phyloP scores from a whole-genome alignment of 2,797 vertebrate genomes.

The Coregonus sp. region DNA sequence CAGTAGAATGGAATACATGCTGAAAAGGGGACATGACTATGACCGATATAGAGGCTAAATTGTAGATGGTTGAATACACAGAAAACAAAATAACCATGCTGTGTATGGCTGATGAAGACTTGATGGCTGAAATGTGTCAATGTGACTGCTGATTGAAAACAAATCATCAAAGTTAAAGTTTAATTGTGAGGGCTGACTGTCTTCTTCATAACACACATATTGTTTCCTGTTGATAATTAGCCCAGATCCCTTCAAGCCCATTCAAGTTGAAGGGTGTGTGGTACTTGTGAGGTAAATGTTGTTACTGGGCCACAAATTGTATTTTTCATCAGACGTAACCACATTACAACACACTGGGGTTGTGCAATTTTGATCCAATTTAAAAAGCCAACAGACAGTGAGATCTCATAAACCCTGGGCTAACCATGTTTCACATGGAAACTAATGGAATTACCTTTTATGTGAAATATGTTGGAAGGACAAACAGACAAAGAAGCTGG shows the following conservation, averaged over 20 bases:
- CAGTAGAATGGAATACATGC: background rate
- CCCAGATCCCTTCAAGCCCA: no score
- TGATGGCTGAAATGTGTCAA: no score
- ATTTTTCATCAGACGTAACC: background rate
- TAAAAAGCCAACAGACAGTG: background rate
- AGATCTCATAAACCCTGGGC: background rate
- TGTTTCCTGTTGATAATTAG: no score
- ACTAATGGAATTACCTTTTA: background rate
- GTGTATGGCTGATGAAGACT: background rate
- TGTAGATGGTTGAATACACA: no score
- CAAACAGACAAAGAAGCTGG: background rate
- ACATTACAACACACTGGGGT: background rate
- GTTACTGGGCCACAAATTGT: background rate
- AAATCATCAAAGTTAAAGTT: no score
- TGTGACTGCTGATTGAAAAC: no score
- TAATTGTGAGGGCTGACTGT: no score
- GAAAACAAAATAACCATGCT: background rate
- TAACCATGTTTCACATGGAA: background rate
- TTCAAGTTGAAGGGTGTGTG: background rate
- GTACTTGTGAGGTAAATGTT: background rate
- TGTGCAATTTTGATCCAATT: conserved; percentile 2
- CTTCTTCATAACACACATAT: no score
- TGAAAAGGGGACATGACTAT: no score
- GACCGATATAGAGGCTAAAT: no score
- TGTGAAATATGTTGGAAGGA: background rate